These are phyloP conservation scores for Sepioteuthis lessoniana DNA, from an alignment of 2,888 invertebrate species.

Conservation along the genomic window DNA sequence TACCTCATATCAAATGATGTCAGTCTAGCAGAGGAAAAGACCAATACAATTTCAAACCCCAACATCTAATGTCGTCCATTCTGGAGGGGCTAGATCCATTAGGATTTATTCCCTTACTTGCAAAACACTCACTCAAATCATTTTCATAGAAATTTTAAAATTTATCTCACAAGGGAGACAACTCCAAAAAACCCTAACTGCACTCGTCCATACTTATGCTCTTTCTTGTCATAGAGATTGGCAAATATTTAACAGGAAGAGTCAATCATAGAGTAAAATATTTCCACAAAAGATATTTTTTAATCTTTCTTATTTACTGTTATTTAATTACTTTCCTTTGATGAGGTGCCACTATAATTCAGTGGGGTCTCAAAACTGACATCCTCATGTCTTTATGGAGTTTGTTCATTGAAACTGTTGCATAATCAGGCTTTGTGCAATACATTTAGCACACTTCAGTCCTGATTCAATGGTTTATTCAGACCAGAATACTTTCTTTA, in stretches of 20 bases:
- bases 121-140: background rate
- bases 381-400: background rate
- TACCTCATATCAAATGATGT: background rate
- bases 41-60: background rate
- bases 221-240: background rate
- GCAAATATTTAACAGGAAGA: background rate
- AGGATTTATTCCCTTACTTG: background rate
- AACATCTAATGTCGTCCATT: background rate
- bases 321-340: background rate
- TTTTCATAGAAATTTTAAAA: background rate
- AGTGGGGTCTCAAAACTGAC: background rate
- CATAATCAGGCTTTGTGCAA: background rate
- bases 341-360: background rate
- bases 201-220: background rate
- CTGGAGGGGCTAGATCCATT: background rate
- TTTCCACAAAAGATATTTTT: background rate
- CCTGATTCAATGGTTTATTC: background rate
- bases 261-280: no score
- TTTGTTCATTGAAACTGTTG: background rate
- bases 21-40: background rate
- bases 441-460: background rate
- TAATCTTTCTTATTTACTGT: background rate
- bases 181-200: background rate
- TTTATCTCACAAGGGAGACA: background rate
- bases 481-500: no score